Base-by-base conservation (phyloP, 2,888 invertebrate genomes). In the Drosophila falleni region DNA sequence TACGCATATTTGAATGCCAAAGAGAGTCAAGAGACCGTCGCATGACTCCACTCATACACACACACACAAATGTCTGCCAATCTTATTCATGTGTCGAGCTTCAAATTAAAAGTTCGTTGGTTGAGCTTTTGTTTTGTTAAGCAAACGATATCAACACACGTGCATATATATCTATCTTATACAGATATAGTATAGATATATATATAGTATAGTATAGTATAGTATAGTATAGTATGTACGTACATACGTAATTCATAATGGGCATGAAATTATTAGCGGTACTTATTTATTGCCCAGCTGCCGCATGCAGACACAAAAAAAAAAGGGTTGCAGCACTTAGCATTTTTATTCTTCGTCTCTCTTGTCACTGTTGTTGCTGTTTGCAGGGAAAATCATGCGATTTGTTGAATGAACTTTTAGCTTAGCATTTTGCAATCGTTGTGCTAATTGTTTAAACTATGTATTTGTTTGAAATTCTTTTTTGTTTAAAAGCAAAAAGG, bases 391-490 rank as follows among this genome's bases (percentile, higher is more conserved):
- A 67, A 63, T 63, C 66, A 42, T 59, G 13, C 44, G 53, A 59
- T 66, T 60, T 42, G 49, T 49, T 61, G 39, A 71, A 60, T 74
- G 26, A 60, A 62, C 46, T 60, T 66, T 50, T 46, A 29, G 50
- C 26, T 15, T 29, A 26, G 15, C 37, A 15, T 62, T 77, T 60
- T 42, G 53, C 55, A 66, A 73, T 44, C 39, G 33, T 42, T 51
- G 53, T 74, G 60, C 50, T 81, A 78, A 74, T 81, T 81, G 61
- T 56, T 69, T 5, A 66, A 80, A 82, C 69, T 78, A 65, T 76
- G 65, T 75, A 54, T 79, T 66, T 66, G 68, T 79, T 82, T 71
- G 61, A 53, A 50, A 49, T 53, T 44, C n/a, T 31, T 35, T 54
- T 63, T 82, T 75, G 60, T 68, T 74, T 47, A 71, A 81, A 69